Conservation (phyloP, 2,888 invertebrate genomes). For the Marasmarcha lunaedactyla region DNA sequence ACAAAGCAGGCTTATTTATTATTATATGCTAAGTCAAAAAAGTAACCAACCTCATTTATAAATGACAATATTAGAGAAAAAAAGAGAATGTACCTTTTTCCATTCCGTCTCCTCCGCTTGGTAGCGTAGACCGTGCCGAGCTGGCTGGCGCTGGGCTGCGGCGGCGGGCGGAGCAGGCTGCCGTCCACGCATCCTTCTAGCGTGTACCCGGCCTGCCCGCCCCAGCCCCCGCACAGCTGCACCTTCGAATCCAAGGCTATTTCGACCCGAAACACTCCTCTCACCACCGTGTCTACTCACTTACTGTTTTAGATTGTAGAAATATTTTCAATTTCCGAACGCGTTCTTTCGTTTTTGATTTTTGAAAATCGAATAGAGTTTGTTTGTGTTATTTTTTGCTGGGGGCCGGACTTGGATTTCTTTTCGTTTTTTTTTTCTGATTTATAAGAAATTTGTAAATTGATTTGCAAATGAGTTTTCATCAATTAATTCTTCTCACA, state of each 20-base stretch:
- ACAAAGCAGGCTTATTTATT: too few relatives aligned
- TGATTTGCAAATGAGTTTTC: too few relatives aligned
- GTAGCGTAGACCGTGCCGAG: constrained; percentile 97
- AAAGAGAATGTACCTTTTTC: constrained; percentile 81
- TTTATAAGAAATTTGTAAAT: too few relatives aligned
- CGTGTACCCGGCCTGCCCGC: constrained; percentile 48
- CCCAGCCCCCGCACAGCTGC: constrained; percentile 57
- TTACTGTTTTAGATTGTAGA: constrained; percentile 16
- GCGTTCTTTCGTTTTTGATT: too few relatives aligned
- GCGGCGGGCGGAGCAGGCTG: constrained; percentile 80
- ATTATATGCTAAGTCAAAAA: too few relatives aligned
- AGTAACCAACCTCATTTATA: too few relatives aligned
- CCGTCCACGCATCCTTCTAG: constrained; percentile 83
- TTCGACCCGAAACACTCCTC: too few relatives aligned
- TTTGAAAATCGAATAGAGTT: constrained; percentile 22
- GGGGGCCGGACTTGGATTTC: too few relatives aligned
- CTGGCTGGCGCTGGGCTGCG: constrained; percentile 83
- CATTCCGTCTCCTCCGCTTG: constrained; percentile 93
- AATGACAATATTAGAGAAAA: too few relatives aligned
- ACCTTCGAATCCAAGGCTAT: constrained; percentile 62
- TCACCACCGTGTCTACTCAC: constrained; percentile 26
- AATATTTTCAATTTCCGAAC: not conserved
- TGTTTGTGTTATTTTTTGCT: too few relatives aligned
- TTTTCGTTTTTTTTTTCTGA: too few relatives aligned
- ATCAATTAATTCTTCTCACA: too few relatives aligned